Percentiles rank a stretch among this genome's conserved stretches.
phyloP scores from a whole-genome alignment of 2,113 vertebrate species.

The Oncorhynchus masou region DNA sequence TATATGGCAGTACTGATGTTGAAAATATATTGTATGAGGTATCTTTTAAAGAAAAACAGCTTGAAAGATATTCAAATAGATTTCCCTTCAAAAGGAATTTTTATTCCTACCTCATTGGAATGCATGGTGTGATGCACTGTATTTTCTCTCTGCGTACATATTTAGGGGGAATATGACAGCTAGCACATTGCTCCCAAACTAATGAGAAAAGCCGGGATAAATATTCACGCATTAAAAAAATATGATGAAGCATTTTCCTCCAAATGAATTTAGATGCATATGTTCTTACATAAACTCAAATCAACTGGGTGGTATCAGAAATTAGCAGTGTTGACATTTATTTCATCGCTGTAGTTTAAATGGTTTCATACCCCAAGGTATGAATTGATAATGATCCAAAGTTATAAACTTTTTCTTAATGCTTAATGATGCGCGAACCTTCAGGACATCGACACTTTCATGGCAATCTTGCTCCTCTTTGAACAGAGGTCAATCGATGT shows the following conservation, averaged over 20 bases:
- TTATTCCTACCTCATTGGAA: slow-evolving; percentile 29
- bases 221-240: neutral
- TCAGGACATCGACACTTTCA: too few species aligned
- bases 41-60: slow-evolving; percentile 17
- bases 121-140: slow-evolving; percentile 12
- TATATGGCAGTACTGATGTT: too few species aligned
- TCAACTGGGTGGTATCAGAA: neutral
- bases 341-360: too few species aligned
- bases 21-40: neutral
- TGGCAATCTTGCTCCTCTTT: too few species aligned
- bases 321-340: too few species aligned
- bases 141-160: slow-evolving; percentile 20
- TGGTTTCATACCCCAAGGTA: too few species aligned
- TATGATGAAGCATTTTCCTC: neutral
- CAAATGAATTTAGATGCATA: too few species aligned
- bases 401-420: too few species aligned
- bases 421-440: too few species aligned
- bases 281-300: neutral
- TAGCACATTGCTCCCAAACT: neutral
- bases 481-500: too few species aligned
- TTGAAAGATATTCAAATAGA: slow-evolving; percentile 52
- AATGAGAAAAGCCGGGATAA: too few species aligned
- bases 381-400: too few species aligned
- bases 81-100: slow-evolving; percentile 52
- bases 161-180: slow-evolving; percentile 25